Conservation (phyloP, 2,888 invertebrate genomes). For the Taphrorychus bicolor region DNA sequence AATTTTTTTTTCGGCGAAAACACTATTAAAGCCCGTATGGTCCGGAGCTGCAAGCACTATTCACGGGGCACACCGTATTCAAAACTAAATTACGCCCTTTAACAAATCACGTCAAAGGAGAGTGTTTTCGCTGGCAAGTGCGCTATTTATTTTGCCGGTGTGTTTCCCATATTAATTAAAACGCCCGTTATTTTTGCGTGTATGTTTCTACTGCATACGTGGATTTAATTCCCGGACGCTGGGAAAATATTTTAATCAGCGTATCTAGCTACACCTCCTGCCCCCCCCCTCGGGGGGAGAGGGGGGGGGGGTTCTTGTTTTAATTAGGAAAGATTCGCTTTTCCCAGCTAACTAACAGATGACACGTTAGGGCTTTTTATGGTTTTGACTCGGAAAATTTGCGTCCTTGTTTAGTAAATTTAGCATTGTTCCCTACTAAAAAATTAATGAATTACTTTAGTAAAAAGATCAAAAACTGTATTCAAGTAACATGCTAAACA, state of each 20-base stretch:
- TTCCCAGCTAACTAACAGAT: neutral
- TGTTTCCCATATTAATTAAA: conserved; percentile 37
- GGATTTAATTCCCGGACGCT: neutral
- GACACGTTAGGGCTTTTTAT: neutral
- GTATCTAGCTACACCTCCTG: neutral
- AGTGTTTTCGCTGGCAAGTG: conserved; percentile 33
- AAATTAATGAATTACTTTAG: too few relatives aligned
- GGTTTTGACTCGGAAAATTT: too few relatives aligned
- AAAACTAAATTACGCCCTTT: conserved; percentile 33
- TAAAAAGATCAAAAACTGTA: too few relatives aligned
- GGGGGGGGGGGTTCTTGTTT: neutral
- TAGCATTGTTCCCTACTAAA: too few relatives aligned
- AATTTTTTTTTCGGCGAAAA: neutral
- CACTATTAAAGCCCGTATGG: conserved; percentile 9
- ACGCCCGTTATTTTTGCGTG: conserved; percentile 29
- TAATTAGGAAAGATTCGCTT: conserved; percentile 1
- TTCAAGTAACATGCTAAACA: too few relatives aligned
- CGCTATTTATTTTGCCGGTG: conserved; percentile 33
- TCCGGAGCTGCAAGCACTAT: conserved; percentile 7
- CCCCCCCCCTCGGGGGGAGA: too few relatives aligned
- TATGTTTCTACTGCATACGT: conserved; percentile 10
- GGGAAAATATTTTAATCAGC: conserved; percentile 1
- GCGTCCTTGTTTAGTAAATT: too few relatives aligned
- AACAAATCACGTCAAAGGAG: conserved; percentile 38
- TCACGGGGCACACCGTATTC: conserved; percentile 17